Conservation (phyloP, 2,797 vertebrate species). For the Syncerus caffer region DNA sequence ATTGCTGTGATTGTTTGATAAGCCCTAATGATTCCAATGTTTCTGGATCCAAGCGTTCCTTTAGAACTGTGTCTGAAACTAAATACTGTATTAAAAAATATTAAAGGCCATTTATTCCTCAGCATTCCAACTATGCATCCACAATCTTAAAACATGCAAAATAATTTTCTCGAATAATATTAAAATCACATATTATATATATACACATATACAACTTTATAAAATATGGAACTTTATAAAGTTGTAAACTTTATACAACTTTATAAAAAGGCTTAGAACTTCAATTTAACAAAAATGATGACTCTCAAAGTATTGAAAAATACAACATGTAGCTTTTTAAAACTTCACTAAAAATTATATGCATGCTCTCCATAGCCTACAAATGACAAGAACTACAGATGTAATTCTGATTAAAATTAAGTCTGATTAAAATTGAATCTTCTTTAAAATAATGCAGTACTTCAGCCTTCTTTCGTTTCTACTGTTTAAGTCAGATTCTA, state of each 20-base stretch:
- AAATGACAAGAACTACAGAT: slow-evolving; percentile 35
- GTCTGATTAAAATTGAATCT: slow-evolving; percentile 20
- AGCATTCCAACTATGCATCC: slow-evolving; percentile 46
- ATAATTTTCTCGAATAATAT: slow-evolving; percentile 28
- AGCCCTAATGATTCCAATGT: slow-evolving; percentile 97
- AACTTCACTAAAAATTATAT: slow-evolving; percentile 38
- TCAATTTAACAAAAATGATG: slow-evolving; percentile 35
- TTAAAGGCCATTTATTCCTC: slow-evolving; percentile 57
- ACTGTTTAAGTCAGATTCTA: slow-evolving; percentile 36
- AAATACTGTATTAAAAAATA: slow-evolving; percentile 87
- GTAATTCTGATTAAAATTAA: slow-evolving; percentile 39
- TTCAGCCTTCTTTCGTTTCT: slow-evolving; percentile 26
- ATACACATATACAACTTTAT: background rate
- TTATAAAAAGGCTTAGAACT: slow-evolving; percentile 14
- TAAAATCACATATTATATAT: background rate
- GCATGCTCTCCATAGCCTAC: background rate
- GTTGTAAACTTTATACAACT: background rate
- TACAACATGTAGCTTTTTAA: background rate
- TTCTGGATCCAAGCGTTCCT: slow-evolving; percentile 97
- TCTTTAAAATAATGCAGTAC: background rate
- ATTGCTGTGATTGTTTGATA: slow-evolving; percentile 98
- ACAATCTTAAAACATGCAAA: slow-evolving; percentile 36
- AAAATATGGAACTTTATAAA: background rate
- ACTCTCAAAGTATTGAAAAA: slow-evolving; percentile 13
- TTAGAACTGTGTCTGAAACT: slow-evolving; percentile 94